Conservation (phyloP, 2,888 invertebrate genomes). For the Phasia obesa region DNA sequence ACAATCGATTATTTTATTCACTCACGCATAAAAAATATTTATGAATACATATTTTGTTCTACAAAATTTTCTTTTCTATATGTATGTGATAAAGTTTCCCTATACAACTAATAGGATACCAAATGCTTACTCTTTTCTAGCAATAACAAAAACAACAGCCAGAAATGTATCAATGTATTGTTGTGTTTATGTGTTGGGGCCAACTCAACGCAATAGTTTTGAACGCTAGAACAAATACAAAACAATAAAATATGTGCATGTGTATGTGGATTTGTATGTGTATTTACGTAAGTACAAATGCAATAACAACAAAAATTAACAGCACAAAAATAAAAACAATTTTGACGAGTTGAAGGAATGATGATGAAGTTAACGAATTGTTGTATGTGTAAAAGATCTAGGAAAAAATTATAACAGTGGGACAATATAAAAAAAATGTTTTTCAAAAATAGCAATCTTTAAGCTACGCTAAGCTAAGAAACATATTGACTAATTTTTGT, state of each 20-base stretch:
- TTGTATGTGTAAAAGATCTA: background rate
- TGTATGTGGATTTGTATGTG: no score
- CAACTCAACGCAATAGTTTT: conserved; percentile 2
- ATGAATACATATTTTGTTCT: background rate
- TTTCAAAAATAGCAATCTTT: background rate
- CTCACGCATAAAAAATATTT: background rate
- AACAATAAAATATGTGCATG: conserved; percentile 14
- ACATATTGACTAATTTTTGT: no score
- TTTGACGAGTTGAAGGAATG: conserved; percentile 41
- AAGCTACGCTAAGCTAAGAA: no score
- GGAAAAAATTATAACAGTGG: background rate
- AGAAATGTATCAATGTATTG: background rate
- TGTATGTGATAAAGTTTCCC: conserved; percentile 16
- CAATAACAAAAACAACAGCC: conserved; percentile 7
- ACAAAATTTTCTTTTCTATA: conserved; percentile 4
- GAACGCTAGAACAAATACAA: conserved; percentile 13
- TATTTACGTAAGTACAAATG: background rate
- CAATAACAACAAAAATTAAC: conserved; percentile 31
- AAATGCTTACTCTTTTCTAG: conserved; percentile 16
- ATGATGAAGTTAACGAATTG: conserved; percentile 44
- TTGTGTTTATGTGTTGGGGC: background rate
- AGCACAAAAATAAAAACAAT: conserved; percentile 25
- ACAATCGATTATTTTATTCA: background rate
- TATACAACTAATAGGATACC: conserved; percentile 15
- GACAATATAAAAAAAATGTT: background rate